Evolutionary conservation across 2,888 invertebrate genomes (phyloP), one percentile per base, ranked within the genome.

Genomic region (Apamea epomidion): DNA sequence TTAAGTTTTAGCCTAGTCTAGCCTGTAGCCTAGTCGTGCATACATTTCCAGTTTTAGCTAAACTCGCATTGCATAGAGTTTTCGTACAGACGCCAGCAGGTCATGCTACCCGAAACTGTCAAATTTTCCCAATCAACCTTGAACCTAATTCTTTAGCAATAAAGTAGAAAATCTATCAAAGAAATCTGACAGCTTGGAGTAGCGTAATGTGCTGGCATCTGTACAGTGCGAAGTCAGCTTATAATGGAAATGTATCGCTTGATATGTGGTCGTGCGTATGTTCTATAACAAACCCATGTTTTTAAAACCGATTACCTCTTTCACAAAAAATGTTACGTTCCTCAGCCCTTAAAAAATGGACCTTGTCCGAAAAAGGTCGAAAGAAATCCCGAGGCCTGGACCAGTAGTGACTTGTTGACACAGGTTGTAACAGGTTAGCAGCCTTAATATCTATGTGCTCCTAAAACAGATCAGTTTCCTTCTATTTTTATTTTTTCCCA

Each of bases 381-480:
- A 2, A 60, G 25, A 48, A 42, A 70, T 71, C 2, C 45, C 42
- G 45, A 60, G 70, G 7, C 42, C 42, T 77, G 48, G 32, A 74
- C 74, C 65, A 37, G 84, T 87, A 73, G 65, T 8, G 74, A 87
- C 85, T 29, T 81, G 87, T 84, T 73, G 81, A 77, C 5, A 45
- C 87, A 60, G 18, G 76, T 84, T n/a, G 72, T 75, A 80, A 85
- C 87, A 75, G 48, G 81, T 87, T 75, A 29, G 32, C 16, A 45
- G 42, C 18, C n/a, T 80, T 29, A 72, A 71, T 74, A 78, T 68
- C 78, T 62, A 70, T 21, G 37, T 3, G 25, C 16, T 65, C 10
- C 6, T 64, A 64, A 69, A 83, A 82, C 2, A 32, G 32, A 10
- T 42, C 2, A 18, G 29, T 60, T 32, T 74, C 0, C 5, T 51